Conservation (phyloP, 2,113 vertebrate genomes). For the Grallaria varia region DNA sequence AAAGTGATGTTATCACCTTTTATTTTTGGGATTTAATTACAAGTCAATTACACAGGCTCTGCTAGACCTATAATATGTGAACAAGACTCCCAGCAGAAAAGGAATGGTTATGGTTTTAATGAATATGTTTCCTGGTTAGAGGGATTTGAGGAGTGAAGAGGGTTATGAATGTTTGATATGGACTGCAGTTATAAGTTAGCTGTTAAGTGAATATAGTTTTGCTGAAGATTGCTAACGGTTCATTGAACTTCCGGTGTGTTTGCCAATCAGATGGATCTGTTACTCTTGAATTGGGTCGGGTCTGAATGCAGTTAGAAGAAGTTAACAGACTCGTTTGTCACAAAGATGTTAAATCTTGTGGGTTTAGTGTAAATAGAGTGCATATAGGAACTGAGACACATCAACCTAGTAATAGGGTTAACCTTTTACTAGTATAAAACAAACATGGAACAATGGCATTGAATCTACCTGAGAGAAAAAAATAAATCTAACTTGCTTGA, state of each 20-base stretch:
- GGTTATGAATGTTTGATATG: background rate
- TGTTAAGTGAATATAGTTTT: background rate
- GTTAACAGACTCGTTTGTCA: background rate
- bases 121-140: background rate
- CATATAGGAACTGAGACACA: accelerated
- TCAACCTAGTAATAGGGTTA: background rate
- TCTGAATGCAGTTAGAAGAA: background rate
- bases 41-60: background rate
- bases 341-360: background rate
- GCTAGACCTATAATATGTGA: background rate
- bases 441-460: background rate
- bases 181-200: background rate
- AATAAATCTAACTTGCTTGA: background rate
- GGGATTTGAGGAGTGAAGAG: background rate
- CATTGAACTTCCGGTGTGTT: background rate
- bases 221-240: background rate
- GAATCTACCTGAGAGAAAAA: background rate
- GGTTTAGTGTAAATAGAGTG: background rate
- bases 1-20: background rate
- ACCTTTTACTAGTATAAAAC: background rate
- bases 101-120: background rate
- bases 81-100: background rate
- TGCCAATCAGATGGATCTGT: background rate
- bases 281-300: background rate
- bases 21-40: background rate